Evolutionary conservation across 2,797 vertebrate species (phyloP).

Genomic region (Salarias fasciatus): DNA sequence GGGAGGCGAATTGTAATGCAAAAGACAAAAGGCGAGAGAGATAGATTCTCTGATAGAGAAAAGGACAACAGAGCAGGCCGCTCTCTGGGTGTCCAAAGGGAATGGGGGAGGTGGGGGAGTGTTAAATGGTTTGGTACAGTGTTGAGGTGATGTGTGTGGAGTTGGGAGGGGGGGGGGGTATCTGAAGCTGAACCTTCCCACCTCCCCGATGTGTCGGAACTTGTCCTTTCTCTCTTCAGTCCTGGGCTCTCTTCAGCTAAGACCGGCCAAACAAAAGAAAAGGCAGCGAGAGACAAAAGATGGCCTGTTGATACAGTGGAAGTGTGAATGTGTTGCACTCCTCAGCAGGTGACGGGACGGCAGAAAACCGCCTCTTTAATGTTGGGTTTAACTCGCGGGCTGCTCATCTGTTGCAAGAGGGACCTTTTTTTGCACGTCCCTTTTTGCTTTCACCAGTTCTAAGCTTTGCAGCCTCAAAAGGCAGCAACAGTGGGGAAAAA

Average conservation of each 20-base stretch:
- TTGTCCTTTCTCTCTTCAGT: conserved; percentile 67
- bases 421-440: too few relatives aligned
- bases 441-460: too few relatives aligned
- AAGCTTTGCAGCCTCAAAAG: too few relatives aligned
- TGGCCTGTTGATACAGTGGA: conserved; percentile 1
- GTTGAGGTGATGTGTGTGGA: conserved; percentile 65
- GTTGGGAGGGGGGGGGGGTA: conserved; percentile 42
- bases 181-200: conserved; percentile 48
- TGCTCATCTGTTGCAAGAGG: too few relatives aligned
- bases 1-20: conserved; percentile 83
- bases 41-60: conserved; percentile 68
- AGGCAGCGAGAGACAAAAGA: conserved; percentile 51
- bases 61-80: conserved; percentile 46
- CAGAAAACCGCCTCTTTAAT: too few relatives aligned
- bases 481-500: too few relatives aligned
- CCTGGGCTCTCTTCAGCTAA: conserved; percentile 37
- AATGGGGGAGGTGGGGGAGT: neutral
- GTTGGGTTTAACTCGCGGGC: too few relatives aligned
- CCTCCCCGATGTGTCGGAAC: conserved; percentile 69
- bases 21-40: conserved; percentile 76
- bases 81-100: conserved; percentile 59
- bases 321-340: conserved; percentile 5
- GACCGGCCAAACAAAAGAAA: conserved; percentile 17
- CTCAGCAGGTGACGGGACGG: neutral
- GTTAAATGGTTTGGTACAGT: conserved; percentile 73